Base-by-base conservation (phyloP, 2,113 vertebrate genomes). In the Laticauda laticaudata region DNA sequence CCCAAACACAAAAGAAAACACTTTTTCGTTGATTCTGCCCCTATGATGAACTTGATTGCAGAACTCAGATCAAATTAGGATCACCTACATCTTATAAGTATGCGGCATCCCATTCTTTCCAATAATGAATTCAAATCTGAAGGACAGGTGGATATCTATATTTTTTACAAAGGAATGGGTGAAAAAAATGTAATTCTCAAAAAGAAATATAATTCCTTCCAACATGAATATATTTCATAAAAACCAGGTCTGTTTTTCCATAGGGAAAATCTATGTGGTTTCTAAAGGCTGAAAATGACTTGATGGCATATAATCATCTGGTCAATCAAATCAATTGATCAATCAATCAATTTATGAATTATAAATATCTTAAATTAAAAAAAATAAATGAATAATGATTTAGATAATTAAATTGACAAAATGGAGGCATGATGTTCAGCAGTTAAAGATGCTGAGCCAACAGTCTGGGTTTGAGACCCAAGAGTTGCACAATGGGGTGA, bases 351-450 rank as follows among this genome's bases (percentile, higher is more conserved):
- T 39, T 39, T 39, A 39, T 39, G 1, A 39, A 39, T 39, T 39
- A 39, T 39, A 39, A 39, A 39, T 39, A 5, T 56, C 23, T 23
- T 24, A 94, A 89, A 93, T n/a, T 18, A 89, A 86, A 86, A 48
- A 64, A 48, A 61, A 11, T 45, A 54, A 14, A 85, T 87, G 12
- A 94, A 92, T 89, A 93, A 61, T 21, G 3, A 29, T 55, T 56
- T 91, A 90, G 34, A 75, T 39, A 94, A 14, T 91, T 93, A 14
- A 93, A 69, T 61, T 89, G 93, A 59, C 18, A 64, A 64, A n/a
- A 64, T 69, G 61, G 12, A 11, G 29, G 29, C 2, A 4, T 2
- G 12, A n/a, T 69, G 29, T 2, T 69, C 12, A 69, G 4, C 1
- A 0, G 61, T 69, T n/a, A n/a, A 69, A 69, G 11, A 69, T 5